Conservation (phyloP, 2,888 invertebrate species). For the Drosophila fulvimacula region DNA sequence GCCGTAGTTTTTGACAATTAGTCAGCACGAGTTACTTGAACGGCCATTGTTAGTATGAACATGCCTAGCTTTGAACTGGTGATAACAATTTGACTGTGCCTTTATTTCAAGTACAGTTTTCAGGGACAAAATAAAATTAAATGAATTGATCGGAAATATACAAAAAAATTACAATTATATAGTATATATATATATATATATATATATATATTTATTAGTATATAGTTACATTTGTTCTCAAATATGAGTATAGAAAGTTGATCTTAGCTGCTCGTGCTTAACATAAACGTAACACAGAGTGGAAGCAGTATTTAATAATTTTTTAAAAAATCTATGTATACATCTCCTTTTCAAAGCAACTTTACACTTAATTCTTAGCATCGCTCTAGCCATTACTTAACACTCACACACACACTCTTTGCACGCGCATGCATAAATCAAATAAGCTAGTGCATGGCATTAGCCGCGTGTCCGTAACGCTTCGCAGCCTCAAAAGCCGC, state of each 20-base stretch:
- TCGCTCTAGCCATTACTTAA: neutral
- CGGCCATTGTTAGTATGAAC: neutral
- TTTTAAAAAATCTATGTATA: neutral
- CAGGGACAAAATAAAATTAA: too few relatives aligned
- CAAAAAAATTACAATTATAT: too few relatives aligned
- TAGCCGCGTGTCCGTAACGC: slow-evolving; percentile 28
- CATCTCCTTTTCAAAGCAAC: neutral
- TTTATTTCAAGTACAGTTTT: too few relatives aligned
- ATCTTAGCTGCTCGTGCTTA: too few relatives aligned
- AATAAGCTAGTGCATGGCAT: slow-evolving; percentile 31
- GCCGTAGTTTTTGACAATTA: neutral
- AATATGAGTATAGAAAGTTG: too few relatives aligned
- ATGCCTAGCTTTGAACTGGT: neutral
- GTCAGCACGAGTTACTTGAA: neutral
- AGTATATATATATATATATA: too few relatives aligned
- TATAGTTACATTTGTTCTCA: too few relatives aligned
- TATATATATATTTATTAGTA: too few relatives aligned
- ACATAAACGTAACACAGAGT: neutral
- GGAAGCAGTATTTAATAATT: neutral
- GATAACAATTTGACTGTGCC: neutral
- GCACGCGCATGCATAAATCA: slow-evolving; percentile 31
- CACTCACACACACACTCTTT: neutral
- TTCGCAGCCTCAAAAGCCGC: slow-evolving; percentile 25
- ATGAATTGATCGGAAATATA: too few relatives aligned
- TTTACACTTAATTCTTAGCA: slow-evolving; percentile 5